Percentiles rank a stretch among this genome's conserved stretches.
Conservation (phyloP, 2,888 invertebrate species). For the Callyntrura sp. region DNA sequence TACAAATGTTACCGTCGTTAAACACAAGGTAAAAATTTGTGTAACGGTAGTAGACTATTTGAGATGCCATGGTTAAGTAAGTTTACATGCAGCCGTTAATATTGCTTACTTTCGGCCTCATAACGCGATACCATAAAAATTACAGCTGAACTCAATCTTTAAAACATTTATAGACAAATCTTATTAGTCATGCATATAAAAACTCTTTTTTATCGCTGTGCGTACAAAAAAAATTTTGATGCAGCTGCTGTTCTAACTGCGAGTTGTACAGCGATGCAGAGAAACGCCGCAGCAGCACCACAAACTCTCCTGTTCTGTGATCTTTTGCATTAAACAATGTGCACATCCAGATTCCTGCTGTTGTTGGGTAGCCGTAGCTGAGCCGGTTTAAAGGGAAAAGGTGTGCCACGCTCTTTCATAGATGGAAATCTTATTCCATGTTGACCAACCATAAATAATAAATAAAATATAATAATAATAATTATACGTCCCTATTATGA, state of each 20-base stretch:
- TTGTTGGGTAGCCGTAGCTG: neutral
- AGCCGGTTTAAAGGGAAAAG: neutral
- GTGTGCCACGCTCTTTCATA: conserved; percentile 27
- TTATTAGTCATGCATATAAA: conserved; percentile 34
- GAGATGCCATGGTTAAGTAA: too few species aligned
- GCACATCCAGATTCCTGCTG: neutral
- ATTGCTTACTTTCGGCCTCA: too few species aligned
- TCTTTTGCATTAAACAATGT: neutral
- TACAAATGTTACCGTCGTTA: too few species aligned
- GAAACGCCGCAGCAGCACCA: too few species aligned
- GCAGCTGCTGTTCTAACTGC: conserved; percentile 30
- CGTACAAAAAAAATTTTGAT: neutral
- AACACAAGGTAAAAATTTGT: too few species aligned
- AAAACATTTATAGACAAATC: conserved; percentile 28
- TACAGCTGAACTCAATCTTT: conserved; percentile 9
- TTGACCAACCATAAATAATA: conserved; percentile 51
- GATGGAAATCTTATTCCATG: conserved; percentile 52
- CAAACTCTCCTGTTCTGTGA: neutral
- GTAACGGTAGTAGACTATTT: too few species aligned
- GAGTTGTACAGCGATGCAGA: neutral
- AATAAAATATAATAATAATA: neutral
- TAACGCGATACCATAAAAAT: neutral
- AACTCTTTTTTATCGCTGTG: conserved; percentile 1
- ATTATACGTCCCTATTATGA: neutral
- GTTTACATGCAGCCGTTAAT: too few species aligned